phyloP scores from a whole-genome alignment of 2,888 invertebrate genomes.

The Sialis fuliginosa region DNA sequence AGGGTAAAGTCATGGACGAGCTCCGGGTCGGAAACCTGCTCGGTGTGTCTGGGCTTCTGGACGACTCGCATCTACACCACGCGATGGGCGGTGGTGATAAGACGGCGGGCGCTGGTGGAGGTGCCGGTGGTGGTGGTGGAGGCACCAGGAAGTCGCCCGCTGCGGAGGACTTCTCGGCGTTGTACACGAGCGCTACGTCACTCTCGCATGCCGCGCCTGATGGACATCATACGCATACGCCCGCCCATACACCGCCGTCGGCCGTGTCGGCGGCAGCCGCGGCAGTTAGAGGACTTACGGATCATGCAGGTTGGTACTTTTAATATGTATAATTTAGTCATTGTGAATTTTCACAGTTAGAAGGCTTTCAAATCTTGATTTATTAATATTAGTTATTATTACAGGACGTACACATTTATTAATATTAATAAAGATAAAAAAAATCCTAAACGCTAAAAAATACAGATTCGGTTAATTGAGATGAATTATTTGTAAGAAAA shows the following conservation, averaged over 20 bases:
- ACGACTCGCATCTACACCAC: constrained; percentile 52
- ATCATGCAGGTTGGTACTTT: constrained; percentile 24
- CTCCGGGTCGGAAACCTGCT: constrained; percentile 60
- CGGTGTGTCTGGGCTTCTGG: constrained; percentile 61
- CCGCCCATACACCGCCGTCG: constrained; percentile 51
- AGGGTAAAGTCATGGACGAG: constrained; percentile 75
- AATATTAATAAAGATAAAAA: no score
- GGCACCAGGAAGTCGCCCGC: constrained; percentile 19
- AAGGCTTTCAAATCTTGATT: background rate
- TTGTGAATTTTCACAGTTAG: background rate
- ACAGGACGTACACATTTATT: no score
- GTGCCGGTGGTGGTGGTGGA: constrained; percentile 24
- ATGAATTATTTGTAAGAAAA: no score
- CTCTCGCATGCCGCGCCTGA: constrained; percentile 14
- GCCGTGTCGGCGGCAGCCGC: constrained; percentile 21
- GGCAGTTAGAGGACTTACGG: constrained; percentile 22
- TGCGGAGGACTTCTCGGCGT: constrained; percentile 32
- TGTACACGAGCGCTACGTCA: constrained; percentile 44
- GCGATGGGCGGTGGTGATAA: constrained; percentile 40
- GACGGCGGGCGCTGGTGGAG: constrained; percentile 61
- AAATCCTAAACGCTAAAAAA: no score
- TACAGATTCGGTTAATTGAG: no score
- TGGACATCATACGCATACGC: constrained; percentile 38
- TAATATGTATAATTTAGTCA: background rate
- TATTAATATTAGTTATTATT: no score